Evolutionary conservation across 2,888 invertebrate species (phyloP).

Genomic region (Thymelicus lineola): DNA sequence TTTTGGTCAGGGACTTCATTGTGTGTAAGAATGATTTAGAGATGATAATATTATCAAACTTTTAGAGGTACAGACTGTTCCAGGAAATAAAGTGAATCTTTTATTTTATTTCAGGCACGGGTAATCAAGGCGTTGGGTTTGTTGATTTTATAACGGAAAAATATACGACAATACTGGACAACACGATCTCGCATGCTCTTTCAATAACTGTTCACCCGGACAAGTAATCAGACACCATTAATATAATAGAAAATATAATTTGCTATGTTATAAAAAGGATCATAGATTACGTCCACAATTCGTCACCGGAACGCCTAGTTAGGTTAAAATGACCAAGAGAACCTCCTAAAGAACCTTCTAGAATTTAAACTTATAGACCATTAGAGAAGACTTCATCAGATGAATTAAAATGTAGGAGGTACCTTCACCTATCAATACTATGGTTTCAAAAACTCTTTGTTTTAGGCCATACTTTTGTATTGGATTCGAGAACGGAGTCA

Average conservation of each 20-base stretch:
- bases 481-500: conserved; percentile 75
- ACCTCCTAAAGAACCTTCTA: too few species aligned
- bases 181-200: conserved; percentile 64
- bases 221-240: conserved; percentile 62
- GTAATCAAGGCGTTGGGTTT: conserved; percentile 75
- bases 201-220: conserved; percentile 80
- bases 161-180: conserved; percentile 68
- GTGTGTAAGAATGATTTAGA: conserved; percentile 72
- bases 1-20: conserved; percentile 83
- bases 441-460: conserved; percentile 32
- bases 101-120: conserved; percentile 59
- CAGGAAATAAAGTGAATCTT: neutral
- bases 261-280: too few species aligned
- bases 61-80: too few species aligned
- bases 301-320: too few species aligned
- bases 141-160: conserved; percentile 80
- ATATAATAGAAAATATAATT: too few species aligned
- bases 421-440: too few species aligned
- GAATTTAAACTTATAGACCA: too few species aligned
- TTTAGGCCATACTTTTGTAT: conserved; percentile 75
- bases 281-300: too few species aligned
- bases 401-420: too few species aligned
- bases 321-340: too few species aligned
- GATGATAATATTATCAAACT: too few species aligned
- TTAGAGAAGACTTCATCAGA: too few species aligned